Evolutionary conservation across 2,113 vertebrate species (phyloP).

Genomic region (Ictalurus furcatus): DNA sequence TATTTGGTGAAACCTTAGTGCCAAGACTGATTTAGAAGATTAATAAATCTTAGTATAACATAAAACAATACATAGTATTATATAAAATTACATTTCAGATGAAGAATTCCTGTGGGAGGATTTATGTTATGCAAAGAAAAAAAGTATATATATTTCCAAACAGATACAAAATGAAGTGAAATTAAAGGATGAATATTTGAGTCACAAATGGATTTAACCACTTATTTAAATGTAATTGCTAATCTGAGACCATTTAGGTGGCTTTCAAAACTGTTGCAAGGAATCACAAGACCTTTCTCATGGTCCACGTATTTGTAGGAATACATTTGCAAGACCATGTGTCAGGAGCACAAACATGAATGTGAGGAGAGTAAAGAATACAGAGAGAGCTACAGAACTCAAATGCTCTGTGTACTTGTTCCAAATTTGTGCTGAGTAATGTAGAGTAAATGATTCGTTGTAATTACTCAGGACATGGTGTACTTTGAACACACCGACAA

Average conservation of each 20-base stretch:
- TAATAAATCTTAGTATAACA: not conserved
- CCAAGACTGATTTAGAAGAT: not conserved
- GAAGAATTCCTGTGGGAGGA: not conserved
- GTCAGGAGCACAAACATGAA: not conserved
- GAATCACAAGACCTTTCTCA: not conserved
- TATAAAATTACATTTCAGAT: not conserved
- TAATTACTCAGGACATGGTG: conserved; percentile 2
- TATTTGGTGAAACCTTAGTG: not conserved
- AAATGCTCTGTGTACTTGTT: not conserved
- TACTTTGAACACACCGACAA: conserved; percentile 7
- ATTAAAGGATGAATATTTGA: not conserved
- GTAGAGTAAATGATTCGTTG: not conserved
- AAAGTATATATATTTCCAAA: not conserved
- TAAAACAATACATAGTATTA: not conserved
- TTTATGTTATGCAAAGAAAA: not conserved
- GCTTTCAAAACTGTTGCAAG: conserved; percentile 28
- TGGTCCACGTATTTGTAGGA: conserved; percentile 15
- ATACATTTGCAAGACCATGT: not conserved
- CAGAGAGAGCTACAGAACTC: conserved; percentile 18
- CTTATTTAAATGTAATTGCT: not conserved
- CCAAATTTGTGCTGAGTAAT: not conserved
- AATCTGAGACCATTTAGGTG: not conserved
- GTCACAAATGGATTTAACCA: not conserved
- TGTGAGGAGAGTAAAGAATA: not conserved
- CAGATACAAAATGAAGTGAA: not conserved